Base-by-base conservation (phyloP, 1,140 invertebrate genomes). In the Phenacoccus solenopsis region DNA sequence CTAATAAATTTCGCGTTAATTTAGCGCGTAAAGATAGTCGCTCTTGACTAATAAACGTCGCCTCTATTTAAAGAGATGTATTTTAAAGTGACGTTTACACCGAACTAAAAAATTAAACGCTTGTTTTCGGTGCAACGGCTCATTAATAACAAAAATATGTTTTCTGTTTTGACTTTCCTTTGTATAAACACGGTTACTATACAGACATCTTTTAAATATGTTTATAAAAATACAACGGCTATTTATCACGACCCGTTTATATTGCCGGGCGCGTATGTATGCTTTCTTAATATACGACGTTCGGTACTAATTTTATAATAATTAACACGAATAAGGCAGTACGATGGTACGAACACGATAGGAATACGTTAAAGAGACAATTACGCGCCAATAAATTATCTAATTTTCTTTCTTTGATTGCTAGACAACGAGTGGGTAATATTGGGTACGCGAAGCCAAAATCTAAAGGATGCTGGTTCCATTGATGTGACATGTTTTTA, bases 241-340 rank as follows among this genome's bases (percentile, higher is more conserved):
- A 64, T 64, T 64, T 20, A 64, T 64, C 59, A 64, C 59, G 3
- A 22, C 22, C n/a, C 59, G 59, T 64, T 64, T 64, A 64, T 64
- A n/a, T 49, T 24, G 59, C 59, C 21, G 21, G n/a, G n/a, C n/a
- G n/a, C n/a, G n/a, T n/a, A n/a, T n/a, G n/a, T n/a, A n/a, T 64
- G 25, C 20, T 64, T 64, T 64, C 25, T 64, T 64, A 64, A 64
- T 64, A 24, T 64, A 64, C 20, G 59, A 64, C 59, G 25, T 64
- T 64, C 25, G 22, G 59, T 64, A 64, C 59, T 64, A 64, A 64
- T 64, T 64, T 64, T 64, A 27, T 64, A 64, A 64, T 64, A 64
- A 64, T 64, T 64, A 64, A 64, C 59, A 64, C 59, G 59, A 64
- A 64, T 64, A 64, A 64, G 59, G 59, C 59, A 64, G 59, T 64